Evolutionary conservation across 1,140 invertebrate species (phyloP), one percentile per base, ranked within the genome.

Genomic region (Drosophila repleta): DNA sequence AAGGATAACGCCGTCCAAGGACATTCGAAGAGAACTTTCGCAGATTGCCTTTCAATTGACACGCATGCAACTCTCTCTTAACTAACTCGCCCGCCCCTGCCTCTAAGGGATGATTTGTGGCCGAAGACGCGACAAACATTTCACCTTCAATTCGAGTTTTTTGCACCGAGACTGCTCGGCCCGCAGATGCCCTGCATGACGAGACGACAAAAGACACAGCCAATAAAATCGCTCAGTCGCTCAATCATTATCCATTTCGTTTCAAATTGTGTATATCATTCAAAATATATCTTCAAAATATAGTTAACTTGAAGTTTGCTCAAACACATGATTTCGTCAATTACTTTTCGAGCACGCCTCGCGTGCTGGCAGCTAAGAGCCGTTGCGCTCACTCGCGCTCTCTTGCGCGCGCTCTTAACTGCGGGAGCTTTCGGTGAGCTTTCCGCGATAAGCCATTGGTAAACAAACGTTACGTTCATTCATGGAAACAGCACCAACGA

Each of bases 391-490:
- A 62, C 68, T 53, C 17, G 20, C 45, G 52, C 66, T 45, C 57
- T 7, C 46, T 57, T 48, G 32, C 21, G 35, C 11, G 29, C 62
- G 32, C 65, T 61, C 56, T 67, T 48, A 10, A 37, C 18, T 45
- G 39, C 24, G 39, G 4, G 32, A 71, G 68, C 68, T 70, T 70
- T 70, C 41, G 18, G 43, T 7, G 18, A 56, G 61, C 67, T 49
- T 71, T 57, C 46, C 49, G 68, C 68, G 68, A 71, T 71, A 71
- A 71, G 68, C 68, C 67, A 79, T 83, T 83, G 62, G 82, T 87
- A 88, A 88, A 88, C 83, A 87, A 87, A 87, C 71, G 57, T n/a
- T 76, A 83, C 78, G 75, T 87, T 87, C 82, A 87, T 87, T 87
- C 82, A 87, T 85, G 85, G 84, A 74, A 76, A 52, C 49, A 79